Evolutionary conservation across 2,797 vertebrate genomes (phyloP).

Genomic region (Lycodopsis pacificus): DNA sequence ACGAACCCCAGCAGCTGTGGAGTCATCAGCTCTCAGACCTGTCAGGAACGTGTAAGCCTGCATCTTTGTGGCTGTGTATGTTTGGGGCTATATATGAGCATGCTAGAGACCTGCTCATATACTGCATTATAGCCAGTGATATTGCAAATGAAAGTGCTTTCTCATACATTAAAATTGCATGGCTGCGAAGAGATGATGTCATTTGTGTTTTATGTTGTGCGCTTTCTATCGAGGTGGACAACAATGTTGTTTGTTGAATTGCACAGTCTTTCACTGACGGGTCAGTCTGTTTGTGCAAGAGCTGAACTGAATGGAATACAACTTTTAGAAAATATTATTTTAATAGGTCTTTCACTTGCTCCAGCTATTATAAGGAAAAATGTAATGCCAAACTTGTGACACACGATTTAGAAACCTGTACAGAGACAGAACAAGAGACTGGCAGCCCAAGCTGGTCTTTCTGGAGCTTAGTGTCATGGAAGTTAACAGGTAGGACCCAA

Average conservation of each 20-base stretch:
- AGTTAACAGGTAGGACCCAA: no score
- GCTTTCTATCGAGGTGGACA: background rate
- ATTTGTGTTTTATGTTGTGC: background rate
- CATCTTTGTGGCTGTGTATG: conserved; percentile 11
- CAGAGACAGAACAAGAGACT: background rate
- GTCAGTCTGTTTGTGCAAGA: background rate
- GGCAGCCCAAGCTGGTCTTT: background rate
- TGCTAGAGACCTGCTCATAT: background rate
- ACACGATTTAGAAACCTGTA: background rate
- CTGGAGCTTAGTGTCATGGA: background rate
- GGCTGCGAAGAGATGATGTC: background rate
- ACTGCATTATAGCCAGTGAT: background rate
- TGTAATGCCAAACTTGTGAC: background rate
- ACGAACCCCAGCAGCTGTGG: conserved; percentile 27
- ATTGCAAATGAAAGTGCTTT: background rate
- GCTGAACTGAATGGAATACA: background rate
- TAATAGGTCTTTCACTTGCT: background rate
- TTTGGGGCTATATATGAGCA: background rate
- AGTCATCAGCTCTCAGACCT: conserved; percentile 34
- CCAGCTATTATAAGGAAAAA: background rate
- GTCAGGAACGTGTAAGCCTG: background rate
- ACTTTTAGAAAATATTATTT: background rate
- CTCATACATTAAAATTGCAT: background rate
- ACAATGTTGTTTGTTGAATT: conserved; percentile 5
- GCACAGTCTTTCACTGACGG: conserved; percentile 2